Evolutionary conservation across 2,888 invertebrate genomes (phyloP).

Genomic region (Leucophora obtusa): DNA sequence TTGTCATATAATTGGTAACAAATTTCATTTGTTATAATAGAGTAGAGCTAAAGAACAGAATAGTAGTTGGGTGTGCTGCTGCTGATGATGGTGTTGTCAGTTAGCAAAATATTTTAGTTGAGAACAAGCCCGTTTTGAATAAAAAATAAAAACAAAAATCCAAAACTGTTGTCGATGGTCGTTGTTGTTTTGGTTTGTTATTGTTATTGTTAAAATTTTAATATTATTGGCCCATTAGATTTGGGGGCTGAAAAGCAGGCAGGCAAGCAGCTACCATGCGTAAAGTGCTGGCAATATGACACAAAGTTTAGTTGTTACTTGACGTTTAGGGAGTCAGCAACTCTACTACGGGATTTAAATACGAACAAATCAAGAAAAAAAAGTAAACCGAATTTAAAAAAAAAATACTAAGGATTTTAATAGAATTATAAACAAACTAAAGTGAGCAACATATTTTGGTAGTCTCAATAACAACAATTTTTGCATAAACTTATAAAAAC

Average conservation of each 20-base stretch:
- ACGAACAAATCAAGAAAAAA: neutral
- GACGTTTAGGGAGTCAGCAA: constrained; percentile 75
- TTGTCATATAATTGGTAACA: neutral
- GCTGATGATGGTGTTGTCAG: neutral
- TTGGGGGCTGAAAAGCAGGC: constrained; percentile 33
- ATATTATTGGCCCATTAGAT: constrained; percentile 54
- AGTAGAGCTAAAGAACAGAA: neutral
- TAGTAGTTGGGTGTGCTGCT: constrained; percentile 46
- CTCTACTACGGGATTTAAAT: constrained; percentile 55
- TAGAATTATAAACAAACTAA: neutral
- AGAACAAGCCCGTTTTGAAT: constrained; percentile 59
- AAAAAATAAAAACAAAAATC: constrained; percentile 1
- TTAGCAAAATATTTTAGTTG: constrained; percentile 48
- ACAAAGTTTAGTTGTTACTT: constrained; percentile 75
- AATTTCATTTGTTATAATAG: neutral
- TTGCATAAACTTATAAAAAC: neutral
- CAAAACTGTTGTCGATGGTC: constrained; percentile 51
- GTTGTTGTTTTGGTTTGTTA: constrained; percentile 44
- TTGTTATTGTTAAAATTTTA: constrained; percentile 43
- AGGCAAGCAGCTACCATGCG: constrained; percentile 48
- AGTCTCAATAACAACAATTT: neutral
- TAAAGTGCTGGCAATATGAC: constrained; percentile 60
- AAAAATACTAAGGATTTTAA: constrained; percentile 32
- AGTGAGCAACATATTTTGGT: neutral
- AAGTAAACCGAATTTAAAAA: neutral